Percentiles rank a stretch among this genome's conserved stretches.
Evolutionary conservation across 2,888 invertebrate species (phyloP).

Genomic region (Luffia ferchaultella): DNA sequence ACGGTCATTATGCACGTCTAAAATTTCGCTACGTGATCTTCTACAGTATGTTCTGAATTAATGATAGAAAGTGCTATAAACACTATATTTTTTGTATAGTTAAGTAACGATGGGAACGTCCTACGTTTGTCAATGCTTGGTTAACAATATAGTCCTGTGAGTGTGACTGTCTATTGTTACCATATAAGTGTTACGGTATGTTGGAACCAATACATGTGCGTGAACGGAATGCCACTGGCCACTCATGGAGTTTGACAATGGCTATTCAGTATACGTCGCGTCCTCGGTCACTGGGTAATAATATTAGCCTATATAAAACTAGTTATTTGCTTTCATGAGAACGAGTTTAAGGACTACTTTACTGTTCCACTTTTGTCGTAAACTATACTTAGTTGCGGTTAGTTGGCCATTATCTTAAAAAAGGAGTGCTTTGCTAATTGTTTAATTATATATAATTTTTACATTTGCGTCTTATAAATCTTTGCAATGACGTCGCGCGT

Average conservation of each 20-base stretch:
- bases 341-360: background rate
- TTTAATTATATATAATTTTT: too few relatives aligned
- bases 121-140: conserved; percentile 35
- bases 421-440: too few relatives aligned
- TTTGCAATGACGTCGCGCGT: too few relatives aligned
- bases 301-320: background rate
- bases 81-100: too few relatives aligned
- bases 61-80: conserved; percentile 1
- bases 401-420: too few relatives aligned
- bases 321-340: background rate
- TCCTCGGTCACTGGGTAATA: background rate
- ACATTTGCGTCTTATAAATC: too few relatives aligned
- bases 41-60: background rate
- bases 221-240: too few relatives aligned
- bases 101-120: conserved; percentile 37
- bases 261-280: background rate
- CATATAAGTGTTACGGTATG: conserved; percentile 60
- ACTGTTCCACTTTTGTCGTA: background rate
- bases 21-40: background rate
- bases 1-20: conserved; percentile 9
- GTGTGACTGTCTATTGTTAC: conserved; percentile 43
- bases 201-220: conserved; percentile 57
- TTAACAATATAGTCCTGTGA: conserved; percentile 40
- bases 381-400: too few relatives aligned
- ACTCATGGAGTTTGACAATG: background rate